A percentile compares a stretch with the other conserved stretches of the same genome.
phyloP scores from a whole-genome alignment of 2,113 vertebrate genomes.

The Thomomys bottae region DNA sequence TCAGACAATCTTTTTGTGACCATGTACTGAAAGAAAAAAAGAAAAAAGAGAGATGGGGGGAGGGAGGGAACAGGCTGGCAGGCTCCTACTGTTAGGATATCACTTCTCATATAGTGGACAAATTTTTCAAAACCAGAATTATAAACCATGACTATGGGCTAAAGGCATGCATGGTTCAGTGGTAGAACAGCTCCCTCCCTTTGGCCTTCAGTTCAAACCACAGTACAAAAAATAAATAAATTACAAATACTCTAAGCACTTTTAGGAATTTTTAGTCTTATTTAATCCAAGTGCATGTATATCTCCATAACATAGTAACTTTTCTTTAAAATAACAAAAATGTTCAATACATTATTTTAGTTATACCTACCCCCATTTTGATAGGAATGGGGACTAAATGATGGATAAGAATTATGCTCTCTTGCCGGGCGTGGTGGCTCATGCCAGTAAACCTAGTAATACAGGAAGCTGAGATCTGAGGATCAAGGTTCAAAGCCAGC shows the following conservation, averaged over 20 bases:
- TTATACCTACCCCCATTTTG: slow-evolving; percentile 3
- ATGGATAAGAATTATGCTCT: neutral
- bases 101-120: neutral
- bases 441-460: no score
- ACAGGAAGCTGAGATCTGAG: no score
- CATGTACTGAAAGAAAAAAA: neutral
- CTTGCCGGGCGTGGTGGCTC: no score
- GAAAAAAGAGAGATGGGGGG: no score
- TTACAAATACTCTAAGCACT: slow-evolving; percentile 37
- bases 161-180: no score
- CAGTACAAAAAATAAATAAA: neutral
- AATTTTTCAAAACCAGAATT: slow-evolving; percentile 33
- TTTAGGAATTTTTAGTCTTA: neutral
- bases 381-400: neutral
- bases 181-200: no score
- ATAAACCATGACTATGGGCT: neutral
- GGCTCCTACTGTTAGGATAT: neutral
- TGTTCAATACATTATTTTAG: neutral
- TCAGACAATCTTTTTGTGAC: slow-evolving; percentile 36
- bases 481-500: no score
- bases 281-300: slow-evolving; percentile 14
- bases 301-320: slow-evolving; percentile 21
- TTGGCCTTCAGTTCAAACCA: no score
- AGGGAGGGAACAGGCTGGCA: no score
- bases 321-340: slow-evolving; percentile 57